Percentiles rank a stretch among this genome's conserved stretches.
These are phyloP conservation scores for Antheraea yamamai DNA, from an alignment of 2,888 invertebrate species.

Conservation along the genomic window DNA sequence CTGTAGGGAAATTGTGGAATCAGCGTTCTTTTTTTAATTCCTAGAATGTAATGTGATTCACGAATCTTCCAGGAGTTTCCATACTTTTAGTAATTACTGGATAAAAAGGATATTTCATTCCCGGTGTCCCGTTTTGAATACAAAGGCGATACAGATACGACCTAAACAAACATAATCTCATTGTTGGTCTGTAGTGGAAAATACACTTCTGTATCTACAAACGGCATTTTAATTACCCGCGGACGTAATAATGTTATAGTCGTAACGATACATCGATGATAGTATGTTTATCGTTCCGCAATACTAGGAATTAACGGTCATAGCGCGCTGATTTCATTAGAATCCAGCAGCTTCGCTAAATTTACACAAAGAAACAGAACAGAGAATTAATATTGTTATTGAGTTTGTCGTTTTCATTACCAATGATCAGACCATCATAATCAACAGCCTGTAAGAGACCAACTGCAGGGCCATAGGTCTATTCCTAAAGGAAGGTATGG, in stretches of 20 bases:
- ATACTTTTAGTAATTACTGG: neutral
- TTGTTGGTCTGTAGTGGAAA: neutral
- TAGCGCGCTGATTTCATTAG: neutral
- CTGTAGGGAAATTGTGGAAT: no score
- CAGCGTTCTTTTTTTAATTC: neutral
- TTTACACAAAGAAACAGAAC: neutral
- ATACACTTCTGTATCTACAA: neutral
- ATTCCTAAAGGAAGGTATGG: no score
- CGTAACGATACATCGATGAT: constrained; percentile 19
- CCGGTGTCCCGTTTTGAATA: neutral
- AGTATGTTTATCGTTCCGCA: constrained; percentile 28
- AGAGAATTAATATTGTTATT: no score
- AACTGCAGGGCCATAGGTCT: no score
- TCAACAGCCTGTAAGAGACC: no score
- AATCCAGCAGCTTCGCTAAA: neutral
- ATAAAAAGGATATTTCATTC: neutral
- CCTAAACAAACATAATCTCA: neutral
- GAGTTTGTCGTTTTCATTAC: no score
- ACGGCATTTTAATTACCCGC: neutral
- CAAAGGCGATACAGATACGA: neutral
- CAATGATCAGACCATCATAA: no score
- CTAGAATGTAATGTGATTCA: neutral
- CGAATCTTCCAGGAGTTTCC: neutral
- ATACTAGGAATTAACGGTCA: constrained; percentile 1
- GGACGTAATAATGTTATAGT: neutral